Evolutionary conservation across 2,113 vertebrate genomes (phyloP).

Genomic region (Poecilia latipinna): DNA sequence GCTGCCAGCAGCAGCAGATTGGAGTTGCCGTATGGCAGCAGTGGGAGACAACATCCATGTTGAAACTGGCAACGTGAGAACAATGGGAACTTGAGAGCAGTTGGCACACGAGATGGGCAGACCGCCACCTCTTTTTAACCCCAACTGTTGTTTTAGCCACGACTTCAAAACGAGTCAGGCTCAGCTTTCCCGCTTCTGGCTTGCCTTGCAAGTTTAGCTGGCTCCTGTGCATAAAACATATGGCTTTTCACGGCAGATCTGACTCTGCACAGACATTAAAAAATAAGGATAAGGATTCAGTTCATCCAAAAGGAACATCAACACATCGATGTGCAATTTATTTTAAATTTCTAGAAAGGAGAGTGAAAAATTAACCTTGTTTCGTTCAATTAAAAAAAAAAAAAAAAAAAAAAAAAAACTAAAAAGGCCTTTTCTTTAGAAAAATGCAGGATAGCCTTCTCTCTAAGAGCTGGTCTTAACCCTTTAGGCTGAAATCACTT

Average conservation of each 20-base stretch:
- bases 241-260: conserved; percentile 2
- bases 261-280: background rate
- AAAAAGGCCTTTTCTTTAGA: background rate
- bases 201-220: background rate
- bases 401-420: background rate
- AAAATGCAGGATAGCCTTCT: background rate
- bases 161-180: conserved; percentile 18
- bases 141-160: conserved; percentile 12
- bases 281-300: background rate
- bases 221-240: background rate
- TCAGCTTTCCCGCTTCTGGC: background rate
- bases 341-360: background rate
- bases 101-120: conserved; percentile 11
- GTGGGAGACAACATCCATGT: conserved; percentile 42
- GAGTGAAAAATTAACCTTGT: background rate
- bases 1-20: conserved; percentile 66
- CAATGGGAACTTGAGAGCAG: conserved; percentile 55
- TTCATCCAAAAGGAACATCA: background rate
- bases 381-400: background rate
- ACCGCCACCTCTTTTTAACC: conserved; percentile 23
- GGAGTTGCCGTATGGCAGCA: conserved; percentile 54
- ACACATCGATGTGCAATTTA: background rate
- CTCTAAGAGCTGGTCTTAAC: no score
- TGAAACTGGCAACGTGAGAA: conserved; percentile 49
- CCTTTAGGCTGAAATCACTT: no score